Evolutionary conservation across 2,888 invertebrate species (phyloP).

Genomic region (Scrobipalpa atriplicella): DNA sequence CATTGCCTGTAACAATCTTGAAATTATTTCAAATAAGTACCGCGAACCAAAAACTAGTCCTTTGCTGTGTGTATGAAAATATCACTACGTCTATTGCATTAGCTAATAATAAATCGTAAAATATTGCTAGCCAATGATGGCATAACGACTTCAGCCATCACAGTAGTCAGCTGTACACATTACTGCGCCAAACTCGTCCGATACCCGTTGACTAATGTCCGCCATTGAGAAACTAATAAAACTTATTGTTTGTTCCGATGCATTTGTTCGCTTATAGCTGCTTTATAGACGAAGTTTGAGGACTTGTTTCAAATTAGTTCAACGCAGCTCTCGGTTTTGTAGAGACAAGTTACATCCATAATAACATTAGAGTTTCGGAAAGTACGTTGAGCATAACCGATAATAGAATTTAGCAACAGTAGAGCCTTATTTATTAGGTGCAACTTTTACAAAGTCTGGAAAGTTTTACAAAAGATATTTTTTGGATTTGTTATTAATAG

Average conservation of each 20-base stretch:
- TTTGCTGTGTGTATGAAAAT: no score
- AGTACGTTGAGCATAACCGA: neutral
- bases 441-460: conserved; percentile 2
- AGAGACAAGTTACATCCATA: neutral
- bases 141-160: neutral
- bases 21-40: no score
- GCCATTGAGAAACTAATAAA: conserved; percentile 18
- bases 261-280: conserved; percentile 13
- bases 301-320: conserved; percentile 6
- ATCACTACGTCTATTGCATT: no score
- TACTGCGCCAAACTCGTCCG: conserved; percentile 6
- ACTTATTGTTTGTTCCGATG: conserved; percentile 17
- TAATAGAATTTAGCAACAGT: conserved; percentile 2
- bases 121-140: no score
- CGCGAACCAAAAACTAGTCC: no score
- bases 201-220: conserved; percentile 9
- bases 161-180: conserved; percentile 8
- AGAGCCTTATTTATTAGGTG: neutral
- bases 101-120: no score
- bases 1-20: no score
- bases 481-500: no score
- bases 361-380: conserved; percentile 6
- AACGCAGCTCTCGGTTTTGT: conserved; percentile 4
- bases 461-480: neutral
- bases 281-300: conserved; percentile 5